Evolutionary conservation across 2,888 invertebrate species (phyloP).

Genomic region (Andrena marginata): DNA sequence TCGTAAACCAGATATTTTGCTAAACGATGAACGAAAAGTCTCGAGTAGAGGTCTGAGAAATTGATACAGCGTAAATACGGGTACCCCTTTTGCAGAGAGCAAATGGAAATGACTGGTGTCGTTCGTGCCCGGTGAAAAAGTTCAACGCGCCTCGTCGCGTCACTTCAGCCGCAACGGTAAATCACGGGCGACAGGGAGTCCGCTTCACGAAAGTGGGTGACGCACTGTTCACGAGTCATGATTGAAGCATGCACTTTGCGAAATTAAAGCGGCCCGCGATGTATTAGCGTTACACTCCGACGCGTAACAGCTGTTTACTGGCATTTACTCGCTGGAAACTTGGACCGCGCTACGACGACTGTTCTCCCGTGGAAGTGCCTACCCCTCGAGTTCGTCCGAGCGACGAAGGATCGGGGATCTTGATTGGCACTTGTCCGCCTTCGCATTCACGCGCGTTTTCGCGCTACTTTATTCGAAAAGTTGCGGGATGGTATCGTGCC

Average conservation of each 20-base stretch:
- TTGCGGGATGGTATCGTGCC: conserved; percentile 37
- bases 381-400: neutral
- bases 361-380: neutral
- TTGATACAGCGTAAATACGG: too few species aligned
- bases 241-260: conserved; percentile 45
- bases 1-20: too few species aligned
- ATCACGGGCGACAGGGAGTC: conserved; percentile 45
- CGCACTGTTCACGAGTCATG: conserved; percentile 52
- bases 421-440: neutral
- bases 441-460: conserved; percentile 15
- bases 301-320: conserved; percentile 26
- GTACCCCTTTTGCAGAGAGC: too few species aligned
- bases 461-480: conserved; percentile 26
- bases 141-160: too few species aligned
- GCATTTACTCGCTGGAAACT: neutral
- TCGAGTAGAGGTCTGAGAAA: too few species aligned
- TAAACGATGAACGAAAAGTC: too few species aligned
- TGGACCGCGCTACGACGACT: too few species aligned
- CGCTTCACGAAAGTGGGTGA: conserved; percentile 48
- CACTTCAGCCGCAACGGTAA: conserved; percentile 28
- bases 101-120: too few species aligned
- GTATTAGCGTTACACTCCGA: conserved; percentile 11
- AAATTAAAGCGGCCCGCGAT: conserved; percentile 51
- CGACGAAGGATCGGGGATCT: neutral
- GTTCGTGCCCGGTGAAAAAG: too few species aligned